These are phyloP conservation scores for Crossocerus cetratus DNA, from an alignment of 2,888 invertebrate species.

Conservation along the genomic window DNA sequence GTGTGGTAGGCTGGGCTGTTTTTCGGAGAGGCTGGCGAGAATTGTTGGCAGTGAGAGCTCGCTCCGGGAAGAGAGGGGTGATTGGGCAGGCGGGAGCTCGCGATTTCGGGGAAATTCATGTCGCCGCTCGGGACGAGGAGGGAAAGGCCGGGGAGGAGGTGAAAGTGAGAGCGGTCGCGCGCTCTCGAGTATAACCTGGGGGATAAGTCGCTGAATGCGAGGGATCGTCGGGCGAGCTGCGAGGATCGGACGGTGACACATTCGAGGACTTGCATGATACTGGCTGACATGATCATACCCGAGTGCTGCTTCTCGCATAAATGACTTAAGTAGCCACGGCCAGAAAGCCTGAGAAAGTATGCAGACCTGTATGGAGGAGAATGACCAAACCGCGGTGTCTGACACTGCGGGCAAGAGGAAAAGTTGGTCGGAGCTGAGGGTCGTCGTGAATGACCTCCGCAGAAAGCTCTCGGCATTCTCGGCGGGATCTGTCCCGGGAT, in stretches of 20 bases:
- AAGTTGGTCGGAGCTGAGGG: constrained; percentile 89
- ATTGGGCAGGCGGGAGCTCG: constrained; percentile 10
- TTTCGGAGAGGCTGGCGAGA: constrained; percentile 47
- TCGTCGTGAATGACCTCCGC: constrained; percentile 88
- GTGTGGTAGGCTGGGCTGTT: constrained; percentile 13
- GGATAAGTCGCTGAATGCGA: neutral
- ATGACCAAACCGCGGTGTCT: constrained; percentile 37
- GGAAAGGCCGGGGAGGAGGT: constrained; percentile 57
- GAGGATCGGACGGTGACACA: neutral
- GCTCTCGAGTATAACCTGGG: neutral
- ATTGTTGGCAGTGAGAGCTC: constrained; percentile 21
- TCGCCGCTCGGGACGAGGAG: constrained; percentile 40
- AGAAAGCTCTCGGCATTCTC: constrained; percentile 88
- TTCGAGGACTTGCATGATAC: constrained; percentile 17
- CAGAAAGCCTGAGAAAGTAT: constrained; percentile 43
- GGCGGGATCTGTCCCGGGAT: constrained; percentile 87
- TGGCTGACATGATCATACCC: constrained; percentile 41
- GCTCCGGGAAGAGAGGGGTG: constrained; percentile 14
- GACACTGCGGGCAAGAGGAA: constrained; percentile 56
- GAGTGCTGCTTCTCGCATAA: constrained; percentile 28
- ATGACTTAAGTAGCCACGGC: constrained; percentile 35
- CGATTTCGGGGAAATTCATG: constrained; percentile 52
- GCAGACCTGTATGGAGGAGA: constrained; percentile 61
- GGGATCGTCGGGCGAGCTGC: too few species aligned
- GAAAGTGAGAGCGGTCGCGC: constrained; percentile 55